A percentile compares a stretch with the other conserved stretches of the same genome.
phyloP scores from a whole-genome alignment of 2,113 vertebrate species.

The Eulemur macaco region DNA sequence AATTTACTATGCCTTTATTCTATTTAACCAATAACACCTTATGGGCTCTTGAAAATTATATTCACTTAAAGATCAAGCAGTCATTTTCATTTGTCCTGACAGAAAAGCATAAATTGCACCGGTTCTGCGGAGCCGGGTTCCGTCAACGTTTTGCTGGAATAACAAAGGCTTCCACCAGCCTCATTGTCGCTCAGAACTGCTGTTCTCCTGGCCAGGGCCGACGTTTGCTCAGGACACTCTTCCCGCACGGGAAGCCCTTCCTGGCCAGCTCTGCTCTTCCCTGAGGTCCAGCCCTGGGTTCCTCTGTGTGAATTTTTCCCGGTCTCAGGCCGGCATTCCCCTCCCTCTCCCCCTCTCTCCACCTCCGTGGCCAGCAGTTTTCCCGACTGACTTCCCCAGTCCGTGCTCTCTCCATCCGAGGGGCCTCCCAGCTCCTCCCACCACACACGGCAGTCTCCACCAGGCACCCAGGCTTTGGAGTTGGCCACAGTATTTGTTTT shows the following conservation, averaged over 20 bases:
- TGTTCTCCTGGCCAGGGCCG: accelerated
- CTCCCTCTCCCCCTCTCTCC: neutral
- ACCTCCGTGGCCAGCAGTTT: neutral
- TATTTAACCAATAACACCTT: conserved; percentile 67
- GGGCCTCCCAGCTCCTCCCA: no score
- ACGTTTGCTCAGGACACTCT: accelerated
- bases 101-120: conserved; percentile 57
- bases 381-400: no score
- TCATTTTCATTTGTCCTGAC: conserved; percentile 75
- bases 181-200: accelerated
- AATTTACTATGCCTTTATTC: conserved; percentile 57
- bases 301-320: no score
- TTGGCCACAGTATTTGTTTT: no score
- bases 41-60: conserved; percentile 65
- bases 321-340: accelerated
- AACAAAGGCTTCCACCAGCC: accelerated
- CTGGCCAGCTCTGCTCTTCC: no score
- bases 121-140: conserved; percentile 54
- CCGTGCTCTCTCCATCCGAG: no score
- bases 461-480: accelerated
- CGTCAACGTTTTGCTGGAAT: neutral
- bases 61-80: conserved; percentile 62
- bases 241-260: accelerated
- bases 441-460: neutral
- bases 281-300: accelerated